Evolutionary conservation across 2,113 vertebrate genomes (phyloP), one percentile per base, ranked within the genome.

Genomic region (Ptilonorhynchus violaceus): DNA sequence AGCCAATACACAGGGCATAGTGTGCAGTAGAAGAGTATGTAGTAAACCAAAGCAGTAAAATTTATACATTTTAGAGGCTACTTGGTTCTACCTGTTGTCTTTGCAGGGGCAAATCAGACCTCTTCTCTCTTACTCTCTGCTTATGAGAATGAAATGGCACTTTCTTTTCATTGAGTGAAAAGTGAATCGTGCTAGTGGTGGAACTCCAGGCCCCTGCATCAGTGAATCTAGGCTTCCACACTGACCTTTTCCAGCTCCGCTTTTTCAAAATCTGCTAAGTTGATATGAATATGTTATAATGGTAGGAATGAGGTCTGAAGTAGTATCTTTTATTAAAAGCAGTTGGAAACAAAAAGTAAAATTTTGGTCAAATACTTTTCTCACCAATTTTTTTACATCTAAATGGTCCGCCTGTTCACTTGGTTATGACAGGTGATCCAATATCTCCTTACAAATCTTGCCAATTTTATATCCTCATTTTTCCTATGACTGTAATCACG

Each of bases 101-200:
- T 50, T 47, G 47, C 13, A 41, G 22, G 10, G 3, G 6, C 24
- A 68, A 47, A 81, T 59, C 10, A 69, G 46, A 66, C 11, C 8
- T 55, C 60, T 59, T 13, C 39, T 81, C 27, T 41, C 15, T 59
- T 67, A 52, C 50, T n/a, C 30, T 84, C 44, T 50, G 23, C 10
- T 78, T 22, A 15, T 13, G 28, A 81, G n/a, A 80, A 27, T 10
- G 67, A 59, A 68, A 49, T 22, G 10, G 12, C 15, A n/a, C 9
- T 68, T 47, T 14, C 6, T 42, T 79, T 53, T 37, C n/a, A 70
- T 0, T 30, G n/a, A 44, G n/a, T 20, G 37, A 79, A 52, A 85
- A 60, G 14, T 6, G 7, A 77, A 14, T 44, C 0, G 1, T 0
- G 2, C 17, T 52, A 39, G 25, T 11, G 9, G 6, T 19, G 13